Evolutionary conservation across 2,113 vertebrate species (phyloP).

Genomic region (Xyliphius kryptos): DNA sequence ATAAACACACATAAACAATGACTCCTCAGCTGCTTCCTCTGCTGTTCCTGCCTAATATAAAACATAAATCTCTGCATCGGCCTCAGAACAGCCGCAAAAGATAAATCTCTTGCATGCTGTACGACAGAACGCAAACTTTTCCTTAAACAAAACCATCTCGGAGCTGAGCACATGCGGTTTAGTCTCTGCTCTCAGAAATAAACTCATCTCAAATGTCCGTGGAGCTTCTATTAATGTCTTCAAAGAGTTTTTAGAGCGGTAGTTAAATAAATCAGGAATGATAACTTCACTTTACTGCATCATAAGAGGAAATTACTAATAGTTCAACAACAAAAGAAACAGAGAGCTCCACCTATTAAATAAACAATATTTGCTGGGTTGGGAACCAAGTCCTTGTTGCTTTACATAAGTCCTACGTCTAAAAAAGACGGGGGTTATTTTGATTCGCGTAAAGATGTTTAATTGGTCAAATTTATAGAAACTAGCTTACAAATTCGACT

Average conservation of each 20-base stretch:
- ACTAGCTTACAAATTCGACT: too few species aligned
- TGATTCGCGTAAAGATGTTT: too few species aligned
- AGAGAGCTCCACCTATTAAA: too few species aligned
- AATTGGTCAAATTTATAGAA: too few species aligned
- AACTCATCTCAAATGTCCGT: slow-evolving; percentile 6
- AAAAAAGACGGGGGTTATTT: too few species aligned
- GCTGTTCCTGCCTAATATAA: slow-evolving; percentile 11
- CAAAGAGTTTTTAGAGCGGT: not conserved
- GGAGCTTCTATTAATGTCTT: not conserved
- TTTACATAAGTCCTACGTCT: too few species aligned
- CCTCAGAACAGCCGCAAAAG: slow-evolving; percentile 18
- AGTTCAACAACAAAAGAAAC: too few species aligned
- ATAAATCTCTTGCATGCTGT: slow-evolving; percentile 23
- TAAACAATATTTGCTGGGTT: too few species aligned
- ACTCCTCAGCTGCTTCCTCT: slow-evolving; percentile 17
- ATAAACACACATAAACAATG: slow-evolving; percentile 30
- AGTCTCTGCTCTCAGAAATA: slow-evolving; percentile 2
- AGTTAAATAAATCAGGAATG: too few species aligned
- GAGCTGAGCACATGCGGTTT: not conserved
- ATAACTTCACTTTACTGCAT: too few species aligned
- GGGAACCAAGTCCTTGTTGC: too few species aligned
- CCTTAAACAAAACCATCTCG: not conserved
- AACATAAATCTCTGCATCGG: slow-evolving; percentile 21
- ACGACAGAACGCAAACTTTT: slow-evolving; percentile 12
- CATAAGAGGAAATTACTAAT: too few species aligned